Base-by-base conservation (phyloP, 92 coral and sea anemone species). In the Porites cylindrica region DNA sequence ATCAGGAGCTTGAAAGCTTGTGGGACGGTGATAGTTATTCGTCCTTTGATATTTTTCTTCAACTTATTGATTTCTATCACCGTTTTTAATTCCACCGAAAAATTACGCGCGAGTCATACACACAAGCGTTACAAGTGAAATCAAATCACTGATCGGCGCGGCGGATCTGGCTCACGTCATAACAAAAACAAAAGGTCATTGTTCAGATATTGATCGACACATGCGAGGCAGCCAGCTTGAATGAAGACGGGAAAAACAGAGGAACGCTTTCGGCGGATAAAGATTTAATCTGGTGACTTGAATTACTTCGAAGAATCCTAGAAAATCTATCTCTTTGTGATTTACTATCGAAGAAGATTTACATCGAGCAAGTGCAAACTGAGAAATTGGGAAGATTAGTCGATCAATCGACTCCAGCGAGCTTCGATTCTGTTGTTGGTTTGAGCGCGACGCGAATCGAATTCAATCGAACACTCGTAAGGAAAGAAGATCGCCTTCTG, bases 371-470 rank as follows among this genome's bases (percentile, higher is more conserved):
- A 10, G 51, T 6, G 19, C 19, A 78, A 17, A 24, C 5, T 43
- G 38, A 16, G 29, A 18, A 58, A 20, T 29, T 18, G 52, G 16
- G 18, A 70, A 32, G 74, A 66, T 70, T 19, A 70, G 18, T 81
- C 47, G 17, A 47, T 56, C 60, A 82, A 82, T 67, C 86, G 86
- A 43, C 12, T 70, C 77, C 47, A 82, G 29, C 82, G 70, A 60
- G 84, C 47, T 80, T 80, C 75, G 23, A 79, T 38, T 14, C 71
- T 61, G 66, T 75, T 72, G 72, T 47, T 76, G 80, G 59, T 73
- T 83, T 61, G 87, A 83, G 70, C 72, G 64, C n/a, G 8, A 61
- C 81, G 32, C 26, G 80, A 83, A 83, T 62, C 77, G 87, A 73
- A 62, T 75, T 71, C 87, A 65, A 74, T 73, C 87, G 81, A 73